Percentiles rank a stretch among this genome's conserved stretches.
These are phyloP conservation scores for Phyllotis vaccarum DNA, from an alignment of 2,797 vertebrate genomes.

Conservation along the genomic window DNA sequence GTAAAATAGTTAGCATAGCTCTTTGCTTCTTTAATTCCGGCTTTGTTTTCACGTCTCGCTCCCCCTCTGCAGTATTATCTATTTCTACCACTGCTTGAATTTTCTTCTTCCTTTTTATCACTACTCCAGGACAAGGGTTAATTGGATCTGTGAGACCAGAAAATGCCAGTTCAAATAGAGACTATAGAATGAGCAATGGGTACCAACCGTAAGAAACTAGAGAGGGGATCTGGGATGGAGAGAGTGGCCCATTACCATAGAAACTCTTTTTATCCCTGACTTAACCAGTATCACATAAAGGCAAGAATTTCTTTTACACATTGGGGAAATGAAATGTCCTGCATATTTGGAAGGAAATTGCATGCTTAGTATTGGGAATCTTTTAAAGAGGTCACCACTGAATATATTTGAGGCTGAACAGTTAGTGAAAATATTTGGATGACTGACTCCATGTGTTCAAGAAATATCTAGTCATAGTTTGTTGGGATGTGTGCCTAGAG, in stretches of 20 bases:
- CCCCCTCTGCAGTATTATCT: not conserved
- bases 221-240: not conserved
- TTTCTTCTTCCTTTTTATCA: not conserved
- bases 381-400: conserved; percentile 54
- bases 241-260: not conserved
- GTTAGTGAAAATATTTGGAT: conserved; percentile 25
- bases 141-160: not conserved
- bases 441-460: conserved; percentile 12
- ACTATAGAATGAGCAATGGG: not conserved
- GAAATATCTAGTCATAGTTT: not conserved
- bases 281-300: not conserved
- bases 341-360: conserved; percentile 22
- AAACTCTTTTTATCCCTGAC: not conserved
- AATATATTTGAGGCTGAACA: conserved; percentile 18
- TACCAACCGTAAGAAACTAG: not conserved
- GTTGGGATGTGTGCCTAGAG: not conserved
- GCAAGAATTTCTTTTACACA: not conserved
- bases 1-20: not conserved
- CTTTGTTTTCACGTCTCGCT: not conserved
- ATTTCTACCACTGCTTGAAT: not conserved
- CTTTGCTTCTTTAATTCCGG: not conserved
- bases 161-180: not conserved
- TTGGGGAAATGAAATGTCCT: not conserved
- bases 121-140: not conserved
- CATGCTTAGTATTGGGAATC: not conserved